These are phyloP conservation scores for Amitus sp. DNA, from an alignment of 2,888 invertebrate species.

Conservation along the genomic window DNA sequence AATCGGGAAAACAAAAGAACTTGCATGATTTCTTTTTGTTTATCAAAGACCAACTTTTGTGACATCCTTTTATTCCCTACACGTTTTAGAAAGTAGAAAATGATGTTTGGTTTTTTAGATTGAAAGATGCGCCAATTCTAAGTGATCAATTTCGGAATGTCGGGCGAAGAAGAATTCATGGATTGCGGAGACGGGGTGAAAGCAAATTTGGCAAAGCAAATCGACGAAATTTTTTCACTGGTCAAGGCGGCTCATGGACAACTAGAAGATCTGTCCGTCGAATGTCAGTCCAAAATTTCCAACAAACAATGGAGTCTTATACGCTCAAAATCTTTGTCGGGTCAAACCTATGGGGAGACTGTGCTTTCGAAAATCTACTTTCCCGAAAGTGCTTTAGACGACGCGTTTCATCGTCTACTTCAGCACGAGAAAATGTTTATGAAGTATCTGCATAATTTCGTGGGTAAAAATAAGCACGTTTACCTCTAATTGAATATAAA, in stretches of 20 bases:
- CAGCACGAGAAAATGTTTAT: conserved; percentile 46
- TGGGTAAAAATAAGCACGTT: conserved; percentile 43
- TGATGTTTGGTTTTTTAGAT: no score
- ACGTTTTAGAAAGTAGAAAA: no score
- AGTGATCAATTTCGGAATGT: no score
- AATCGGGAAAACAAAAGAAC: no score
- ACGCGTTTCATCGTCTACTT: conserved; percentile 49
- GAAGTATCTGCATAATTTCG: conserved; percentile 49
- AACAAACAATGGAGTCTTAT: conserved; percentile 54
- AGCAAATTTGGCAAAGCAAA: conserved; percentile 23
- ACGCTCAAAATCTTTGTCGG: conserved; percentile 35
- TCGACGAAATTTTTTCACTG: conserved; percentile 49
- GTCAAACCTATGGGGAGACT: conserved; percentile 46
- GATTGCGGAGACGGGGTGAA: conserved; percentile 8
- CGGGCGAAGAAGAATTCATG: conserved; percentile 8
- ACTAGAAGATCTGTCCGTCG: conserved; percentile 54
- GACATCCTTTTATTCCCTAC: no score
- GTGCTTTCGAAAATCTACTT: conserved; percentile 55
- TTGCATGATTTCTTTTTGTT: no score
- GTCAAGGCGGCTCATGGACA: conserved; percentile 46
- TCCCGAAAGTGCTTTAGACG: conserved; percentile 49
- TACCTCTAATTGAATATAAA: neutral
- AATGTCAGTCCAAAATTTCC: conserved; percentile 52
- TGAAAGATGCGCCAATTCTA: no score
- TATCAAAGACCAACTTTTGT: no score